Base-by-base conservation (phyloP, 2,113 vertebrate species). In the Aviceda subcristata region DNA sequence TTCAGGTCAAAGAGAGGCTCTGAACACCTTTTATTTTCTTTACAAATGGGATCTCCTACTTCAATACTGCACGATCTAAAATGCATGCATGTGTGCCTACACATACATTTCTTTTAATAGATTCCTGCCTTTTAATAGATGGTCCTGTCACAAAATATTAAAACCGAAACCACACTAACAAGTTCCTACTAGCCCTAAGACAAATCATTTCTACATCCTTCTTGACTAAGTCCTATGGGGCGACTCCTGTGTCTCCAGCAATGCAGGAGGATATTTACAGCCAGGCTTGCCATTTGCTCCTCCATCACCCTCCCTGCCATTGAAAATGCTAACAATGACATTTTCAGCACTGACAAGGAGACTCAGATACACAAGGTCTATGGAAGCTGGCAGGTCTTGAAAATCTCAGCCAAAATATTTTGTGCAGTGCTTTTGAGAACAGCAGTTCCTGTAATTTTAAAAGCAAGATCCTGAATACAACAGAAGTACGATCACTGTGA, bases 21-120 rank as follows among this genome's bases (percentile, higher is more conserved):
- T 51, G 13, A 67, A 26, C 8, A 76, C 10, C 32, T 60, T 56
- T 45, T 26, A 6, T 48, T 60, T 57, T 38, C 34, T 62, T 64
- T 34, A 22, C 34, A 56, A 60, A 30, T 43, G 11, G 12, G 2
- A 77, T 57, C 15, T 84, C 26, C 32, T 32, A n/a, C 21, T 79
- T 76, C 39, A 32, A 7, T 3, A 41, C 11, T 19, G 15, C 2
- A 30, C 9, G 26, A 41, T 26, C 39, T 50, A 38, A 36, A 90
- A 75, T 26, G 30, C 1, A 3, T 27, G 7, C 22, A n/a, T 8
- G 7, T 39, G 12, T 3, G 10, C 8, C 32, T 72, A 7, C 1
- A 2, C 12, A 30, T 3, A 0, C 3, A 24, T 51, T 72, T 38
- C 16, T 74, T 51, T 15, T 17, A 41, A 29, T 9, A 41, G 19